Conservation (phyloP, 2,888 invertebrate genomes). For the Luperina nickerlii region DNA sequence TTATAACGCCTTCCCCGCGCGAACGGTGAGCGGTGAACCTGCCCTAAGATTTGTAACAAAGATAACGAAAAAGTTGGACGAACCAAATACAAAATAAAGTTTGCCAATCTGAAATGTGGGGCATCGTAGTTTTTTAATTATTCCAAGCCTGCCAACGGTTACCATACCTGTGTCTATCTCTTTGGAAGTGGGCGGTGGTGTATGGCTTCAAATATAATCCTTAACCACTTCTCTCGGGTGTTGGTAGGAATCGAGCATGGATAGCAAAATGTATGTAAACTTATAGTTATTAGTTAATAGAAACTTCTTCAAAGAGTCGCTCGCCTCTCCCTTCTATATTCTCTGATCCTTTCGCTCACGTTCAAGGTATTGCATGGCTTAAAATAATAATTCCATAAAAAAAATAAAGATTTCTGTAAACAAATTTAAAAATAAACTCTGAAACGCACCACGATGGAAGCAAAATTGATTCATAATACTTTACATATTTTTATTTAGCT, state of each 20-base stretch:
- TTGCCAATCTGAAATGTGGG: slow-evolving; percentile 61
- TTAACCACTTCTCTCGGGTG: slow-evolving; percentile 29
- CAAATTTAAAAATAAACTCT: not conserved
- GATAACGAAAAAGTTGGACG: slow-evolving; percentile 76
- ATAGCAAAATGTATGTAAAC: not conserved
- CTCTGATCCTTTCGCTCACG: not conserved
- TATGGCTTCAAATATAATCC: slow-evolving; percentile 49
- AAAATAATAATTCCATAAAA: not conserved
- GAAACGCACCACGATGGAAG: not conserved
- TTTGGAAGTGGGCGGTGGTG: slow-evolving; percentile 35
- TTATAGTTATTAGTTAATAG: not conserved
- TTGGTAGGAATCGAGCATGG: slow-evolving; percentile 27
- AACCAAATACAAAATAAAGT: slow-evolving; percentile 66
- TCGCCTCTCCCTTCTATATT: not conserved
- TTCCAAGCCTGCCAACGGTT: slow-evolving; percentile 39
- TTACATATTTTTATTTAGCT: not conserved
- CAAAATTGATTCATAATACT: not conserved
- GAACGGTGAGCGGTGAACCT: slow-evolving; percentile 70
- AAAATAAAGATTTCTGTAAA: not conserved
- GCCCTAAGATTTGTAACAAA: slow-evolving; percentile 71
- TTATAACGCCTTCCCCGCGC: slow-evolving; percentile 75
- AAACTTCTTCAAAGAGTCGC: not conserved
- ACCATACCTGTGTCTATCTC: slow-evolving; percentile 19
- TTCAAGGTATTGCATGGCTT: not conserved
- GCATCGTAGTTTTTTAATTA: slow-evolving; percentile 60